Evolutionary conservation across 2,113 vertebrate genomes (phyloP).

Genomic region (Channa argus): DNA sequence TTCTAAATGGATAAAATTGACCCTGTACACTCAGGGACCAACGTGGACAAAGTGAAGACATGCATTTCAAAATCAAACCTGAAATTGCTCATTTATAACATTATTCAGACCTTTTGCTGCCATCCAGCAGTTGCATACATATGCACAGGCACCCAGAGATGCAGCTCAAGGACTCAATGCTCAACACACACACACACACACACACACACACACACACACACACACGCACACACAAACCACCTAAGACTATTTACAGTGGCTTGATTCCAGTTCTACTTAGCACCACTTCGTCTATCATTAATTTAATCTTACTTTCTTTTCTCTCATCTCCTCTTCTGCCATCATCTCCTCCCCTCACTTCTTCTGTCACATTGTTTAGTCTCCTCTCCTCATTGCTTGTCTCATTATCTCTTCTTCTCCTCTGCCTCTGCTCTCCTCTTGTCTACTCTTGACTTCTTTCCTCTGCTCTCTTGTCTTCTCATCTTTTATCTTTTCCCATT

Average conservation of each 20-base stretch:
- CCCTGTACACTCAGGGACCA: no score
- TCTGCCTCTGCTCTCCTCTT: background rate
- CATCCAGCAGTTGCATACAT: background rate
- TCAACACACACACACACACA: constrained; percentile 8
- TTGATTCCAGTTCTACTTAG: constrained; percentile 39
- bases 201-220: constrained; percentile 1
- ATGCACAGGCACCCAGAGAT: constrained; percentile 2
- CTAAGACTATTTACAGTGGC: constrained; percentile 25
- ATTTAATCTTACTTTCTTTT: constrained; percentile 16
- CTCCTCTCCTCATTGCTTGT: background rate
- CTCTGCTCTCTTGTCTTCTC: no score
- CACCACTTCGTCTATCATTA: constrained; percentile 37
- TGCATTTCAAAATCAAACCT: no score
- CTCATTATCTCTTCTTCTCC: background rate
- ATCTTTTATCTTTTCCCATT: background rate
- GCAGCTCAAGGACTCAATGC: background rate
- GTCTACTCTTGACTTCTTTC: background rate
- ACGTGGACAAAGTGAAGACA: no score
- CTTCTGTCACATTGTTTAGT: background rate
- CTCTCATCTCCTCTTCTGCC: background rate
- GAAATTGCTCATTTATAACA: no score
- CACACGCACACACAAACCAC: constrained; percentile 4
- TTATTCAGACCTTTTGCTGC: background rate
- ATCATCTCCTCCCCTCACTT: background rate
- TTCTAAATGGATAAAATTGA: no score